phyloP scores from a whole-genome alignment of 1,140 invertebrate genomes.

The Drosophila mauritiana region DNA sequence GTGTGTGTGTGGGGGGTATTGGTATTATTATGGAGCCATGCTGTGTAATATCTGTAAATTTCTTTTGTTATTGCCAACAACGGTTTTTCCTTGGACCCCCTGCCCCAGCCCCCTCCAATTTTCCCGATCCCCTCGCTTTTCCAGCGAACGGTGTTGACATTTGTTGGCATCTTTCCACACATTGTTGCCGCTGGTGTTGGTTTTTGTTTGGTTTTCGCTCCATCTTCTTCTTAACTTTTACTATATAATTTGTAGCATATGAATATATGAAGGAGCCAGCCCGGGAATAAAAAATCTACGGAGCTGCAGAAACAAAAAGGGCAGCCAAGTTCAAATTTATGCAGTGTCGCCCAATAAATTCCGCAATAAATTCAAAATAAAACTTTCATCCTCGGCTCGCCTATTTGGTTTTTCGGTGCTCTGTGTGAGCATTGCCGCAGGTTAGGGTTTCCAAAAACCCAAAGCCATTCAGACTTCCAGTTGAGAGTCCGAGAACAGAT shows the following conservation, averaged over 20 bases:
- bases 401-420: conserved; percentile 45
- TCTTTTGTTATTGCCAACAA: conserved; percentile 83
- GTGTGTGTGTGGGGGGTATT: conserved; percentile 46
- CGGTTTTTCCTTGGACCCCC: conserved; percentile 51
- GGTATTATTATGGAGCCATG: conserved; percentile 82
- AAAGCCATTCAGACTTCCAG: conserved; percentile 3
- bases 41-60: conserved; percentile 84
- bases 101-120: neutral
- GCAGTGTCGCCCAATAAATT: conserved; percentile 83
- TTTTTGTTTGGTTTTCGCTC: conserved; percentile 77
- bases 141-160: conserved; percentile 68
- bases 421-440: conserved; percentile 25
- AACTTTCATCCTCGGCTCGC: conserved; percentile 73
- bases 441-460: conserved; percentile 19
- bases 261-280: conserved; percentile 66
- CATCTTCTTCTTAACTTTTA: conserved; percentile 79
- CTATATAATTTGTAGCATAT: conserved; percentile 83
- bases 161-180: conserved; percentile 81
- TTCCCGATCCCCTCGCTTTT: conserved; percentile 9
- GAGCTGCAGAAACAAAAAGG: conserved; percentile 34
- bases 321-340: conserved; percentile 80
- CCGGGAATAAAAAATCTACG: conserved; percentile 14
- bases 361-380: conserved; percentile 82
- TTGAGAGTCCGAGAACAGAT: neutral
- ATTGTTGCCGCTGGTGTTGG: conserved; percentile 79